These are phyloP conservation scores for Phragmatobia fuliginosa DNA, from an alignment of 2,888 invertebrate genomes.

Conservation along the genomic window DNA sequence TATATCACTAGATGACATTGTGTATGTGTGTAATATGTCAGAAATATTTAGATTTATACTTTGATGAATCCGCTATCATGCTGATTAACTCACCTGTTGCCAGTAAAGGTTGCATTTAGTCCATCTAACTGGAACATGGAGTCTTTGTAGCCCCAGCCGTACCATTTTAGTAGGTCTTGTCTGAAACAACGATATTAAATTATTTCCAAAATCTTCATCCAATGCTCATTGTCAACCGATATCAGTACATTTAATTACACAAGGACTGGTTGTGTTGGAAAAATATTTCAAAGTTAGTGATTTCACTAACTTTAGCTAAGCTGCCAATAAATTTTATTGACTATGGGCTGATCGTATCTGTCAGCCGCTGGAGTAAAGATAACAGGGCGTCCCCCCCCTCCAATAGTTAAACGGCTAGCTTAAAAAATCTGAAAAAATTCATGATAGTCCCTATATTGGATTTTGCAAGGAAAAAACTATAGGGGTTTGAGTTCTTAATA, in stretches of 20 bases:
- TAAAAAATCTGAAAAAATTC: too few relatives aligned
- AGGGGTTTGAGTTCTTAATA: too few relatives aligned
- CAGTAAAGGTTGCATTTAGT: conserved; percentile 91
- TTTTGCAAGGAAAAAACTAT: too few relatives aligned
- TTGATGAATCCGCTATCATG: background rate
- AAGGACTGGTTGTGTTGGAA: background rate
- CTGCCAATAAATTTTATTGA: too few relatives aligned
- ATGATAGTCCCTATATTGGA: too few relatives aligned
- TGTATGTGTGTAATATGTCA: too few relatives aligned
- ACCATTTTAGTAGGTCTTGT: conserved; percentile 98
- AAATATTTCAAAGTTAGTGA: background rate
- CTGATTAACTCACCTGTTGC: conserved; percentile 89
- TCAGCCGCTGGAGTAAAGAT: too few relatives aligned
- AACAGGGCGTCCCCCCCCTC: too few relatives aligned
- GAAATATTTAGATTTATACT: too few relatives aligned
- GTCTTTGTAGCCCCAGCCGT: conserved; percentile 99
- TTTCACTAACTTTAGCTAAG: too few relatives aligned
- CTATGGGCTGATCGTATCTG: background rate
- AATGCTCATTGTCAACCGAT: background rate
- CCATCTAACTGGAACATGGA: conserved; percentile 92
- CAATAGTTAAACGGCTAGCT: too few relatives aligned
- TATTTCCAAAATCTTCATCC: background rate
- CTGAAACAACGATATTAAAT: conserved; percentile 82
- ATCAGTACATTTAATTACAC: background rate
- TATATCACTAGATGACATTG: too few relatives aligned